These are phyloP conservation scores for Nannospalax galili DNA, from an alignment of 2,113 vertebrate genomes.

Conservation along the genomic window DNA sequence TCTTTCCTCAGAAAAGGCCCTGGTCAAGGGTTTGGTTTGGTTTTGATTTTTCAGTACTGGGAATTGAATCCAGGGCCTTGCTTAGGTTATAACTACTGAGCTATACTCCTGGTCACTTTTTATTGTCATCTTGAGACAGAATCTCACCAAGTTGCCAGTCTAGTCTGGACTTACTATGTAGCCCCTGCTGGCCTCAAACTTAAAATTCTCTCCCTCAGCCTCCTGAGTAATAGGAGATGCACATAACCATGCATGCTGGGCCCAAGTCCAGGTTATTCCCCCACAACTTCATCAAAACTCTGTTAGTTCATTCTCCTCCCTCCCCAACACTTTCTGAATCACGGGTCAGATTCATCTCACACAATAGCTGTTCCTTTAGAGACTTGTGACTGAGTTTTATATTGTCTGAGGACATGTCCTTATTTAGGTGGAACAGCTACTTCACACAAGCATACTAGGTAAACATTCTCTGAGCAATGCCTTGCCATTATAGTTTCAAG, in stretches of 20 bases:
- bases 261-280: not conserved
- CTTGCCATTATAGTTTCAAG: not conserved
- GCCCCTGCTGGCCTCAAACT: not conserved
- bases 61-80: not conserved
- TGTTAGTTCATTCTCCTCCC: not conserved
- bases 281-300: not conserved
- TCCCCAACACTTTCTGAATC: not conserved
- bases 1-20: not conserved
- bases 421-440: not conserved
- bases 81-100: no score
- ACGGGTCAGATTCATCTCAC: not conserved
- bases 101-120: no score
- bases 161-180: not conserved
- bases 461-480: not conserved
- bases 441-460: not conserved
- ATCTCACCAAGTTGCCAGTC: not conserved
- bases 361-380: fast-evolving
- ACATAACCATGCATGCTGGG: no score
- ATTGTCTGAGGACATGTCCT: not conserved
- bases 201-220: not conserved
- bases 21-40: not conserved
- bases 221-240: not conserved
- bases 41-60: not conserved
- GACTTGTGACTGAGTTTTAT: not conserved
- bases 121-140: not conserved